Evolutionary conservation across 2,113 vertebrate species (phyloP).

Genomic region (Pterophyllum scalare): DNA sequence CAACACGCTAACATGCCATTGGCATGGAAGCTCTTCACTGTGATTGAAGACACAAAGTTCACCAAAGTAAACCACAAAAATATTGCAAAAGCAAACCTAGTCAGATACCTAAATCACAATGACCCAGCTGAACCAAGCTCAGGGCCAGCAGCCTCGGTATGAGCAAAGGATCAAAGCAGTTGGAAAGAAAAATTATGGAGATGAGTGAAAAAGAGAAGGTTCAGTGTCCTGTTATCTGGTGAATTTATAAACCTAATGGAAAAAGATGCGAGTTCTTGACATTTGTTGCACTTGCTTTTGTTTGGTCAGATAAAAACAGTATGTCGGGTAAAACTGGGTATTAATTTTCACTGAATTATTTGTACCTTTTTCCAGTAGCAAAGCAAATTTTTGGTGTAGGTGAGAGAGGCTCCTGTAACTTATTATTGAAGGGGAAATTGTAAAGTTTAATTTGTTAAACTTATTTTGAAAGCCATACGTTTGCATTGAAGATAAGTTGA

Average conservation of each 20-base stretch:
- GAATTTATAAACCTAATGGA: not conserved
- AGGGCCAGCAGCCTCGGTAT: not conserved
- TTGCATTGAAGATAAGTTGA: too few species aligned
- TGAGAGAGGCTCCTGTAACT: not conserved
- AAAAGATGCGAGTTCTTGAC: not conserved
- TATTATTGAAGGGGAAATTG: not conserved
- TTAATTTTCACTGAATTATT: not conserved
- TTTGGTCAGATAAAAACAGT: not conserved
- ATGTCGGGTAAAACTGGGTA: not conserved
- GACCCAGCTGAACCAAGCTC: accelerated
- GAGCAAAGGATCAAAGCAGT: not conserved
- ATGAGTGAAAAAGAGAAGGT: not conserved
- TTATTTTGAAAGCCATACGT: not conserved
- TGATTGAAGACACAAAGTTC: too few species aligned
- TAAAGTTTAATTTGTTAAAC: not conserved
- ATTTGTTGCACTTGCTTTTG: not conserved
- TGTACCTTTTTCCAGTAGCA: not conserved
- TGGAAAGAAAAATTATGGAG: not conserved
- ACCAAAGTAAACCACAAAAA: too few species aligned
- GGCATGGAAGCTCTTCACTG: too few species aligned
- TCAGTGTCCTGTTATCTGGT: not conserved
- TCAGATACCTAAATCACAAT: not conserved
- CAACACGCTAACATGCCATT: too few species aligned
- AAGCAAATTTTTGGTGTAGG: too few species aligned
- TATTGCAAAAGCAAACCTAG: too few species aligned